phyloP scores from a whole-genome alignment of 2,888 invertebrate genomes.

The Scaptomyza cyrtandrae region DNA sequence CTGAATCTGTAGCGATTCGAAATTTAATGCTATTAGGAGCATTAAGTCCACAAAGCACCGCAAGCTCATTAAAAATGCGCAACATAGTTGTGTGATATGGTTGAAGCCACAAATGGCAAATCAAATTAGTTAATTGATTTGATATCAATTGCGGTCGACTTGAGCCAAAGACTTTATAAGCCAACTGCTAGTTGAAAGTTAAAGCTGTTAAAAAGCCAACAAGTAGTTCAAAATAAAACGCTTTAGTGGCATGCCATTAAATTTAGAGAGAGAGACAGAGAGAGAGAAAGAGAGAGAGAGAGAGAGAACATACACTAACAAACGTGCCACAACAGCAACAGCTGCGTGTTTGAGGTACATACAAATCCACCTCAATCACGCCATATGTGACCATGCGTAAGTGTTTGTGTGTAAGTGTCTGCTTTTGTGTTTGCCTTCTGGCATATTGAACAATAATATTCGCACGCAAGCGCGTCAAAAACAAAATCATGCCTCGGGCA shows the following conservation, averaged over 20 bases:
- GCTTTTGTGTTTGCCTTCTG: slow-evolving; percentile 40
- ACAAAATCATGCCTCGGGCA: slow-evolving; percentile 36
- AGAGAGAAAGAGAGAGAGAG: not conserved
- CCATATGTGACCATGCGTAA: not conserved
- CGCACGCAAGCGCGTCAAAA: slow-evolving; percentile 55
- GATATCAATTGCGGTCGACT: slow-evolving; percentile 57
- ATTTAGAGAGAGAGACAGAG: slow-evolving; percentile 23
- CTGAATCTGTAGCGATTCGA: slow-evolving; percentile 15
- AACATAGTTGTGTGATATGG: slow-evolving; percentile 2
- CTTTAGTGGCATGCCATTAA: slow-evolving; percentile 66
- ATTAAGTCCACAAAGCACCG: slow-evolving; percentile 22
- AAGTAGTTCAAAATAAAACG: slow-evolving; percentile 80
- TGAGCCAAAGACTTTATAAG: slow-evolving; percentile 34
- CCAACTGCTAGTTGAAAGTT: slow-evolving; percentile 63
- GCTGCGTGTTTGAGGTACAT: slow-evolving; percentile 49
- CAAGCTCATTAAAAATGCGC: slow-evolving; percentile 45
- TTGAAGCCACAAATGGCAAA: slow-evolving; percentile 40
- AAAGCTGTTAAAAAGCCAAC: slow-evolving; percentile 67
- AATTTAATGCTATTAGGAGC: slow-evolving; percentile 21
- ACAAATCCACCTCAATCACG: slow-evolving; percentile 22
- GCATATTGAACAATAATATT: slow-evolving; percentile 78
- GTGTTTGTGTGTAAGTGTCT: slow-evolving; percentile 14
- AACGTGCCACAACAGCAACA: slow-evolving; percentile 11
- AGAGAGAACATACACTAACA: not conserved
- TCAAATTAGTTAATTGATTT: slow-evolving; percentile 67